Base-by-base conservation (phyloP, 2,888 invertebrate species). In the Julus scandinavius region DNA sequence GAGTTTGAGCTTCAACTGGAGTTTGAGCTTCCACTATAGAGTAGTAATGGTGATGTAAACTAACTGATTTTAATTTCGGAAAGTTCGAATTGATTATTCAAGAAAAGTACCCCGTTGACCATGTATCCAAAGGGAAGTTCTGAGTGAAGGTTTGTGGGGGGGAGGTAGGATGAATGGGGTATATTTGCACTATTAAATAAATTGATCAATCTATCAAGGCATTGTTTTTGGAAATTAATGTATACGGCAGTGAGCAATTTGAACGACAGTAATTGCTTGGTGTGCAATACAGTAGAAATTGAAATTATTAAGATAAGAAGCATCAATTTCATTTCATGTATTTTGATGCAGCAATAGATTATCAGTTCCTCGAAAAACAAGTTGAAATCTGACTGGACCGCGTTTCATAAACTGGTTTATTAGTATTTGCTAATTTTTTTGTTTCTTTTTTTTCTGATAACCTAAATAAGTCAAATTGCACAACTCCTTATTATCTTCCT, bases 391-490 rank as follows among this genome's bases (percentile, higher is more conserved):
- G 80, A 80, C 38, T 80, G 80, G 38, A 80, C 80, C 80, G 6
- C 38, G 38, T 80, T 80, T 80, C 80, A 80, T 13, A 38, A 80
- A 80, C 80, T 80, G 80, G 80, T 80, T 80, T 80, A 38, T 80
- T 80, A 29, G 80, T 20, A 20, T 80, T 80, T 80, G 20, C 63
- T 72, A 80, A 80, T 80, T 38, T 80, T 80, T 80, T 80, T 63
- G 63, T 63, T 80, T 80, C 29, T 80, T 29, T 80, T 80, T 45
- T 2, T 80, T 38, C 38, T 80, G 80, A 80, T 80, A 80, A 80
- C 80, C 80, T 80, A 80, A 80, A 80, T 80, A 80, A 80, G 80
- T 80, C 80, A 80, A 80, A 80, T 80, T 80, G 80, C 13, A 11
- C 80, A 80, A 80, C 13, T 80, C 38, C 80, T 80, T 80, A 80